Evolutionary conservation across 2,113 vertebrate genomes (phyloP), one percentile per base, ranked within the genome.

Genomic region (Aphelocoma coerulescens): DNA sequence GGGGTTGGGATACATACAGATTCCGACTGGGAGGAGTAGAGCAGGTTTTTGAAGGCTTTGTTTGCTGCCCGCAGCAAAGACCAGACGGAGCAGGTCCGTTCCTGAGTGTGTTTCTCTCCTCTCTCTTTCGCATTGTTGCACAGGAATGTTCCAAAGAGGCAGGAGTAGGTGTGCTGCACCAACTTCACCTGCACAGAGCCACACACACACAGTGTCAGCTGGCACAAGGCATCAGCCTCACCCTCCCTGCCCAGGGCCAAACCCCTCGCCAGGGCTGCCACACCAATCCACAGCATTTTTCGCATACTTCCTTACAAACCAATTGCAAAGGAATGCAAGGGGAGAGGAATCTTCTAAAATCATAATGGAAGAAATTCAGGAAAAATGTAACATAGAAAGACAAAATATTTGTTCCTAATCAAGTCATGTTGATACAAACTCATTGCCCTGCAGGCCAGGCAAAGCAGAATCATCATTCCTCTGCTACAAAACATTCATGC

Each of bases 141-240:
- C 98, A 99, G 98, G 98, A 99, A 99, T 97, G 99, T 99, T 95
- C 99, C 99, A 89, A 99, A 99, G 93, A 99, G 98, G 97, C 99
- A 99, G 85, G 99, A 99, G 97, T 99, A 99, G 88, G 99, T 99
- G 96, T 99, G 99, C 98, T 99, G 99, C 93, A 99, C 99, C 97
- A 99, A 97, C 95, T 99, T 99, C 92, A 99, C 99, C 99, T 99
- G 93, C 23, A 86, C 51, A 75, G 63, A 92, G 46, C 75, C 94
- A 93, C 5, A 61, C 49, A 62, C 4, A 62, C 49, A 58, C 18
- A 22, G 58, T 2, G 71, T 96, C 75, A 97, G 10, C 44, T 3
- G 74, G 84, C 72, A 84, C 66, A 26, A 44, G 15, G 4, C 1
- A 71, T 3, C 37, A 11, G 49, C n/a, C 49, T 43, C 43, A 58